Evolutionary conservation across 2,113 vertebrate genomes (phyloP).

Genomic region (Psittacula cyanocephala): DNA sequence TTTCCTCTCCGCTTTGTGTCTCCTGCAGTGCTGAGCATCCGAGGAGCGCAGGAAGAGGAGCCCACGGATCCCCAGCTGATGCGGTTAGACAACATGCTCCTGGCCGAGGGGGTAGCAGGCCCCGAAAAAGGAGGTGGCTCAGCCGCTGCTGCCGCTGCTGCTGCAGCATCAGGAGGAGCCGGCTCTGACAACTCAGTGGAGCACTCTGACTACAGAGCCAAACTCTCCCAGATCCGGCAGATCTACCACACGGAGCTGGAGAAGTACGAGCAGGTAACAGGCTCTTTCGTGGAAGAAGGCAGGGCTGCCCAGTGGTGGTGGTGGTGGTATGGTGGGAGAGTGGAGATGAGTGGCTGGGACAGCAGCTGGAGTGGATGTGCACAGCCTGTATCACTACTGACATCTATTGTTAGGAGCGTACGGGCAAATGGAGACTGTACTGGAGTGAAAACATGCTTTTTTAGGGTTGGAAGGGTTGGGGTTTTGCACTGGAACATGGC

Average conservation of each 20-base stretch:
- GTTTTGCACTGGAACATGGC: background rate
- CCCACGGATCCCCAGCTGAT: slow-evolving; percentile 96
- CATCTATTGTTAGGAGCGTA: background rate
- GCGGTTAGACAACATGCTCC: slow-evolving; percentile 97
- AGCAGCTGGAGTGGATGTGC: fast-evolving
- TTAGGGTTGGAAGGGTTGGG: background rate
- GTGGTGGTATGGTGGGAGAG: background rate
- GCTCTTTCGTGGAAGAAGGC: background rate
- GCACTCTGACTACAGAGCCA: slow-evolving; percentile 96
- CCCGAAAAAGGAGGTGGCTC: slow-evolving; percentile 94
- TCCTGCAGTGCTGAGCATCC: slow-evolving; percentile 92
- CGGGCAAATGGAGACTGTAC: background rate
- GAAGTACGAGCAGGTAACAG: slow-evolving; percentile 96
- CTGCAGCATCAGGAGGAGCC: slow-evolving; percentile 85
- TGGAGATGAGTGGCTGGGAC: fast-evolving
- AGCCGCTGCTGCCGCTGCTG: slow-evolving; percentile 86
- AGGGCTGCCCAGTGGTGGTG: background rate
- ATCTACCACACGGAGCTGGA: slow-evolving; percentile 99
- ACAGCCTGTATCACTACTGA: background rate
- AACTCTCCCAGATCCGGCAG: slow-evolving; percentile 95
- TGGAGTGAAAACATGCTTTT: background rate
- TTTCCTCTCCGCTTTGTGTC: slow-evolving; percentile 23
- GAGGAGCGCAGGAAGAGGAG: slow-evolving; percentile 95
- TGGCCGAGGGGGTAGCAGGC: slow-evolving; percentile 93
- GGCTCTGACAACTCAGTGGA: slow-evolving; percentile 92